Conservation (phyloP, 2,797 vertebrate genomes). For the Acropternis orthonyx region DNA sequence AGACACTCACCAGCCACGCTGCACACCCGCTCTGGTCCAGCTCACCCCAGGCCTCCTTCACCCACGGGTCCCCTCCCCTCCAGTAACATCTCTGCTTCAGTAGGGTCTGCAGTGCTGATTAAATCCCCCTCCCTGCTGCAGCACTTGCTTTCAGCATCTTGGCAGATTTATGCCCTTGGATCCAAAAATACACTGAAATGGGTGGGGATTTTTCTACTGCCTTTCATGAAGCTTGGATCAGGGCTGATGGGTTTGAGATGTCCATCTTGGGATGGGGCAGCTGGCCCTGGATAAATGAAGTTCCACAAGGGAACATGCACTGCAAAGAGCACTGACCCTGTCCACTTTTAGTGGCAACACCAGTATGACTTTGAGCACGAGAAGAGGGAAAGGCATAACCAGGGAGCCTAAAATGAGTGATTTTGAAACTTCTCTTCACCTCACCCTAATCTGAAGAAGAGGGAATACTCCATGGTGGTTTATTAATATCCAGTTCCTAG, state of each 20-base stretch:
- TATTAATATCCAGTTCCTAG: neutral
- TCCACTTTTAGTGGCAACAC: neutral
- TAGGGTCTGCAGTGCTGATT: neutral
- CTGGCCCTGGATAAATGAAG: neutral
- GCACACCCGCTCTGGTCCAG: neutral
- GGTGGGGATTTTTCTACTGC: neutral
- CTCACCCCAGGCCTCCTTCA: neutral
- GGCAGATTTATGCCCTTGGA: neutral
- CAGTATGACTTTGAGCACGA: neutral
- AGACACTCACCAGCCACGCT: neutral
- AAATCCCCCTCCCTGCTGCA: neutral
- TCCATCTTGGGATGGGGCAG: neutral
- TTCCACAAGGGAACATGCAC: neutral
- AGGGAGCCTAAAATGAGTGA: neutral
- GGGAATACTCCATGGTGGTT: neutral
- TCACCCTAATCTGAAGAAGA: neutral
- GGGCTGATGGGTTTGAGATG: neutral
- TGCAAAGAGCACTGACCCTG: neutral
- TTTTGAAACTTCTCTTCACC: neutral
- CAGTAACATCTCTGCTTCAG: neutral
- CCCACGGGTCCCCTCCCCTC: neutral
- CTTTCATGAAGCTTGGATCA: neutral
- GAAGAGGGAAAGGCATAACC: neutral
- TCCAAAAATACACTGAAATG: neutral
- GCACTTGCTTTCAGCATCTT: neutral